Conservation (phyloP, 92 coral and sea anemone genomes). For the Porites rus region DNA sequence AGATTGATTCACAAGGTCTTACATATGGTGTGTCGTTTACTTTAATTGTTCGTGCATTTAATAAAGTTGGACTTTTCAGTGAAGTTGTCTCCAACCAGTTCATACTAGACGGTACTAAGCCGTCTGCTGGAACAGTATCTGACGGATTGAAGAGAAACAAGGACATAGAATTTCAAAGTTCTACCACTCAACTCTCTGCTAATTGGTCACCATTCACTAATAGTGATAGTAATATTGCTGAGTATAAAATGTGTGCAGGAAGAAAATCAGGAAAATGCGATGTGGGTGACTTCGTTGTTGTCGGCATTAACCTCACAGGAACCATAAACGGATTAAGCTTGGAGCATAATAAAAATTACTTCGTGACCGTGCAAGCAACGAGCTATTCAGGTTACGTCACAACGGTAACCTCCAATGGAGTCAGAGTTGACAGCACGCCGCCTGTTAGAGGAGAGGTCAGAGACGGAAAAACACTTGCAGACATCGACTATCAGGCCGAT, state of each 20-base stretch:
- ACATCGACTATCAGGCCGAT: conserved; percentile 72
- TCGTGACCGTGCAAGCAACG: conserved; percentile 72
- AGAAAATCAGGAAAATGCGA: conserved; percentile 71
- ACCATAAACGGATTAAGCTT: conserved; percentile 68
- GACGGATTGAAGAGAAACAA: conserved; percentile 40
- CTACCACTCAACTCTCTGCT: conserved; percentile 62
- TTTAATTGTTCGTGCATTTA: conserved; percentile 71
- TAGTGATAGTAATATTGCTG: conserved; percentile 62
- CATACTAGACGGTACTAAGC: conserved; percentile 63
- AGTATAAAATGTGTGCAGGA: conserved; percentile 82
- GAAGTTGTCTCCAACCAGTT: conserved; percentile 54
- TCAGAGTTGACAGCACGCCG: conserved; percentile 77
- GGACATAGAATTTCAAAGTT: conserved; percentile 69
- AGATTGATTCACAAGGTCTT: conserved; percentile 53
- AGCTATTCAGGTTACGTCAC: conserved; percentile 77
- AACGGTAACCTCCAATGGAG: conserved; percentile 66
- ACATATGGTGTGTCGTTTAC: conserved; percentile 68
- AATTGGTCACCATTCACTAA: conserved; percentile 83
- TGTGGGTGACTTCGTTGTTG: conserved; percentile 43
- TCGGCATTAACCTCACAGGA: conserved; percentile 50
- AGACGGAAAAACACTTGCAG: conserved; percentile 69
- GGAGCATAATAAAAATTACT: conserved; percentile 65
- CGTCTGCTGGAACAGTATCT: conserved; percentile 71
- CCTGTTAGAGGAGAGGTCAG: conserved; percentile 68
- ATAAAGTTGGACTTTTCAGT: conserved; percentile 66